phyloP scores from a whole-genome alignment of 2,113 vertebrate species.

The Petaurus breviceps region DNA sequence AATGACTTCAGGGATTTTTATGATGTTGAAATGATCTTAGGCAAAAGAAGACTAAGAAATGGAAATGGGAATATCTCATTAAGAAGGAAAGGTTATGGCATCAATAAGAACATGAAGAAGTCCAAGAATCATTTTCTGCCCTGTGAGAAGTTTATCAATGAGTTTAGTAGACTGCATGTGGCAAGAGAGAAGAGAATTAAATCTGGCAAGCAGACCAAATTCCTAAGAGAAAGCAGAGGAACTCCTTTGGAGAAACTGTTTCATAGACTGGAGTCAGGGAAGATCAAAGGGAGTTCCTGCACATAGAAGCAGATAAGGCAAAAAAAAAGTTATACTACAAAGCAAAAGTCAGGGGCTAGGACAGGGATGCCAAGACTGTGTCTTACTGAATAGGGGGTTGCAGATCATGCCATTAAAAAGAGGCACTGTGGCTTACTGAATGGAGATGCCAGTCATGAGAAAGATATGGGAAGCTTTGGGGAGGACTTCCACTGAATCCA shows the following conservation, averaged over 20 bases:
- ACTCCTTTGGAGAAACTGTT: conserved; percentile 81
- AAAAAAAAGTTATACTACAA: conserved; percentile 84
- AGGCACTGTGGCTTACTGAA: conserved; percentile 90
- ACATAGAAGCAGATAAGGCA: conserved; percentile 89
- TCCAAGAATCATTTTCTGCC: conserved; percentile 95
- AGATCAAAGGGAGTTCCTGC: conserved; percentile 85
- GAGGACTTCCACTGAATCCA: conserved; percentile 87
- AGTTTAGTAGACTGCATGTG: conserved; percentile 92
- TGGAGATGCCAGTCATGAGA: conserved; percentile 85
- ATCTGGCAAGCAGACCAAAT: conserved; percentile 86
- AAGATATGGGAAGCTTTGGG: conserved; percentile 88
- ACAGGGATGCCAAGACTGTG: conserved; percentile 90
- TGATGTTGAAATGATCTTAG: conserved; percentile 96
- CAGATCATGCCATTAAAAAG: conserved; percentile 90
- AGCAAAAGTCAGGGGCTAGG: conserved; percentile 83
- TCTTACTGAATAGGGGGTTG: conserved; percentile 90
- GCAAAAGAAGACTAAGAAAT: conserved; percentile 97
- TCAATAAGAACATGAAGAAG: conserved; percentile 97
- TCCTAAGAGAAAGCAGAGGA: conserved; percentile 82
- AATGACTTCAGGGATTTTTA: neutral
- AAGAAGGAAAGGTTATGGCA: conserved; percentile 96
- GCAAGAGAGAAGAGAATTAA: conserved; percentile 88
- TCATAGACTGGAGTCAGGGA: conserved; percentile 84
- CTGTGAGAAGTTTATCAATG: conserved; percentile 97
- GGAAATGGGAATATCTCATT: conserved; percentile 98